phyloP scores from a whole-genome alignment of 1,140 invertebrate genomes.

The Trachymyrmex cornetzi region DNA sequence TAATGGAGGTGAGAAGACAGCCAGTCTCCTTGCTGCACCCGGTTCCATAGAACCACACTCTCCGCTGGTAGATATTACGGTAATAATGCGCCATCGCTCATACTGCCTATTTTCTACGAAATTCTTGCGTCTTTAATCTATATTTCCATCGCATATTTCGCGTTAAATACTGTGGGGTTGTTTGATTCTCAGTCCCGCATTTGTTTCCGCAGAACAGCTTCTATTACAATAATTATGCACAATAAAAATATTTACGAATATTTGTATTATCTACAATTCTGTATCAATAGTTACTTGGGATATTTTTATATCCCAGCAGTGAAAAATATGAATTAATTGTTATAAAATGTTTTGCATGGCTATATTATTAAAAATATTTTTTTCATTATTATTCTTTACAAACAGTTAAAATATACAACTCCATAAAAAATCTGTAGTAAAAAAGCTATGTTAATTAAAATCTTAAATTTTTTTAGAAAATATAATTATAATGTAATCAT shows the following conservation, averaged over 20 bases:
- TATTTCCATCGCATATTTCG: not conserved
- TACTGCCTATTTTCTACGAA: not conserved
- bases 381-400: too few relatives aligned
- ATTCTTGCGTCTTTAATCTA: not conserved
- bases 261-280: not conserved
- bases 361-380: too few relatives aligned
- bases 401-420: too few relatives aligned
- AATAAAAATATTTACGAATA: not conserved
- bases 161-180: not conserved
- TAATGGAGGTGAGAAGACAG: constrained; percentile 64
- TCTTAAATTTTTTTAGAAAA: too few relatives aligned
- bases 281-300: too few relatives aligned
- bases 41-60: constrained; percentile 70
- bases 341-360: too few relatives aligned
- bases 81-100: constrained; percentile 54
- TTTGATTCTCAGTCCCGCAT: not conserved
- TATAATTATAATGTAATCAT: too few relatives aligned
- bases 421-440: too few relatives aligned
- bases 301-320: too few relatives aligned
- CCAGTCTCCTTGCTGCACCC: constrained; percentile 30
- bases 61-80: constrained; percentile 55
- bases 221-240: not conserved
- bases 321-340: too few relatives aligned
- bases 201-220: not conserved
- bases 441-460: too few relatives aligned